Percentiles rank a stretch among this genome's conserved stretches.
Evolutionary conservation across 1,140 invertebrate species (phyloP).

Genomic region (Eupristina koningsbergeri): DNA sequence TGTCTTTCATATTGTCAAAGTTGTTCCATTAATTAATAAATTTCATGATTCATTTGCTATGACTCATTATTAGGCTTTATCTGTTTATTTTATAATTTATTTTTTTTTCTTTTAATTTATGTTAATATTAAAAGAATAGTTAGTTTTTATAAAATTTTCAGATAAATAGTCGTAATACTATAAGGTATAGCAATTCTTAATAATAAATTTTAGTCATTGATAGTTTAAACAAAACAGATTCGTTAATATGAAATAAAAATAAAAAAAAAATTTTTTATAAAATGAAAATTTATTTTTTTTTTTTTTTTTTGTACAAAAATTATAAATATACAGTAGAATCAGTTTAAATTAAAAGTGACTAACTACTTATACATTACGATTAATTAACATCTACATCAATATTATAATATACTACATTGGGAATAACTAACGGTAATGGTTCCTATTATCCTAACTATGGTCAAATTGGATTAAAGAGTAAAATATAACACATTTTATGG

Average conservation of each 20-base stretch:
- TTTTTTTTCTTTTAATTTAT: too few relatives aligned
- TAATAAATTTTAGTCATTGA: background rate
- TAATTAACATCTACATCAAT: too few relatives aligned
- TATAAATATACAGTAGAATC: constrained; percentile 1
- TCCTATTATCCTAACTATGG: constrained; percentile 16
- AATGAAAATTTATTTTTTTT: too few relatives aligned
- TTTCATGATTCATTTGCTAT: constrained; percentile 26
- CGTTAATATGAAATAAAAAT: background rate
- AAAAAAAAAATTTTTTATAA: background rate
- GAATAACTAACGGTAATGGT: constrained; percentile 44
- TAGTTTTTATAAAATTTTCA: too few relatives aligned
- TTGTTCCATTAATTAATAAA: constrained; percentile 60
- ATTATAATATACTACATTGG: background rate
- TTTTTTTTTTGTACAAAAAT: background rate
- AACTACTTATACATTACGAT: constrained; percentile 2
- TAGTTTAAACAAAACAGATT: background rate
- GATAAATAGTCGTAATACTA: constrained; percentile 35
- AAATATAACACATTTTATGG: constrained; percentile 30
- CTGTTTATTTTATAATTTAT: constrained; percentile 31
- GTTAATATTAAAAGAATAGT: too few relatives aligned
- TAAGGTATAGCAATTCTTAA: constrained; percentile 42
- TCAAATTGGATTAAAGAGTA: background rate
- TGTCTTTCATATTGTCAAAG: constrained; percentile 68
- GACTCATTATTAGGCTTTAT: constrained; percentile 34
- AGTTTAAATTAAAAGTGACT: constrained; percentile 30